A percentile compares a stretch with the other conserved stretches of the same genome.
phyloP scores from a whole-genome alignment of 2,797 vertebrate species.

The Anomalospiza imberbis region DNA sequence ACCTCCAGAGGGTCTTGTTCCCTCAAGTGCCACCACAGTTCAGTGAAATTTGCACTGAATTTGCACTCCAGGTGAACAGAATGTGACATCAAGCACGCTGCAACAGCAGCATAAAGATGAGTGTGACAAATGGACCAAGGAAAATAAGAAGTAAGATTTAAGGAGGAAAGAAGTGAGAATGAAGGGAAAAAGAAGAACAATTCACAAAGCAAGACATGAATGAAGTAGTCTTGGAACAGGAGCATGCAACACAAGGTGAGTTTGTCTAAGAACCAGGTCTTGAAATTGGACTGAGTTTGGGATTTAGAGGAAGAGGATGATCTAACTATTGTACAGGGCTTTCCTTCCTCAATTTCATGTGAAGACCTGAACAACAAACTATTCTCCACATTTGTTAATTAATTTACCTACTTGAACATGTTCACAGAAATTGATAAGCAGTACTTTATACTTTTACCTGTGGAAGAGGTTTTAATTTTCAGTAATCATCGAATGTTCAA shows the following conservation, averaged over 20 bases:
- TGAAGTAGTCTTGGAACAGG: background rate
- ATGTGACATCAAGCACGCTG: fast-evolving
- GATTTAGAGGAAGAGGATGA: background rate
- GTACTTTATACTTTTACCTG: background rate
- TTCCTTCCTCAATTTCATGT: background rate
- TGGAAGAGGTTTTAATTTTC: background rate
- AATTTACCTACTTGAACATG: fast-evolving
- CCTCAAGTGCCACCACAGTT: background rate
- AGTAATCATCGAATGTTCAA: fast-evolving
- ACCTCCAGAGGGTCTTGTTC: background rate
- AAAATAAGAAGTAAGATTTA: background rate
- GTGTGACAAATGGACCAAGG: background rate
- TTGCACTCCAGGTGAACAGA: background rate
- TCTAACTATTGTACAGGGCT: background rate
- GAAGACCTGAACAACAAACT: background rate
- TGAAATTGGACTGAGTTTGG: background rate
- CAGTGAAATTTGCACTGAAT: background rate
- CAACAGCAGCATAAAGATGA: background rate
- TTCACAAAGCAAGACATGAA: background rate
- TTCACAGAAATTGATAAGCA: background rate
- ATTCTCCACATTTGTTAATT: background rate
- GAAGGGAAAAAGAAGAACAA: background rate
- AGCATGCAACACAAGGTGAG: background rate
- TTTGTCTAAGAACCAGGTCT: background rate
- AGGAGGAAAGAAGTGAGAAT: background rate